A percentile compares a stretch with the other conserved stretches of the same genome.
Evolutionary conservation across 2,888 invertebrate genomes (phyloP).

Genomic region (Agrochola macilenta): DNA sequence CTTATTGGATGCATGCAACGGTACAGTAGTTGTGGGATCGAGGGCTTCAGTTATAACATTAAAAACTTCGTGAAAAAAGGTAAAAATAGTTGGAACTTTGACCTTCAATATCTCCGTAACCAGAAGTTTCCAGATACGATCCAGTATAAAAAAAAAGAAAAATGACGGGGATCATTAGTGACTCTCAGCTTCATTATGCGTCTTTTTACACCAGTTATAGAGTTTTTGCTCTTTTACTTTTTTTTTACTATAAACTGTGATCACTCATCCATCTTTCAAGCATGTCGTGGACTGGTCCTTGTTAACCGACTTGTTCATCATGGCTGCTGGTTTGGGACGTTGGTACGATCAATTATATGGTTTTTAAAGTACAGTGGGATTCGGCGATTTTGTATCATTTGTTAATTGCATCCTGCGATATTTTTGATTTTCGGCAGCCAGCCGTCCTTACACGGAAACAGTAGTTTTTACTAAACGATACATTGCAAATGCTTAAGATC

Average conservation of each 20-base stretch:
- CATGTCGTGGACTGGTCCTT: background rate
- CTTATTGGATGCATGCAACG: no score
- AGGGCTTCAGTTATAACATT: no score
- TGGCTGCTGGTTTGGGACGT: background rate
- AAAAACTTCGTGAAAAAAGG: no score
- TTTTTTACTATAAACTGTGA: background rate
- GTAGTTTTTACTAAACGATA: constrained; percentile 17
- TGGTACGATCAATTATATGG: background rate
- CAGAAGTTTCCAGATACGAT: no score
- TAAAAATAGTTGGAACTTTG: no score
- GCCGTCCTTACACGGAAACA: constrained; percentile 3
- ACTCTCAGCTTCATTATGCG: no score
- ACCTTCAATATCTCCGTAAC: no score
- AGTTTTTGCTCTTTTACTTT: background rate
- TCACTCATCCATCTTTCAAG: background rate
- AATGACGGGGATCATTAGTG: no score
- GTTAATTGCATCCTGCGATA: background rate
- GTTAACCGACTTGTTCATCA: background rate
- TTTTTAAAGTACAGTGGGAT: background rate
- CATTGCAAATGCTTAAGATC: constrained; percentile 36
- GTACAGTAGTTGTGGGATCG: no score
- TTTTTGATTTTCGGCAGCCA: background rate
- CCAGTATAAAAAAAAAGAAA: no score
- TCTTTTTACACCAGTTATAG: background rate
- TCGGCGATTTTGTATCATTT: background rate